These are phyloP conservation scores for Colletes collaris DNA, from an alignment of 2,888 invertebrate species.

Conservation along the genomic window DNA sequence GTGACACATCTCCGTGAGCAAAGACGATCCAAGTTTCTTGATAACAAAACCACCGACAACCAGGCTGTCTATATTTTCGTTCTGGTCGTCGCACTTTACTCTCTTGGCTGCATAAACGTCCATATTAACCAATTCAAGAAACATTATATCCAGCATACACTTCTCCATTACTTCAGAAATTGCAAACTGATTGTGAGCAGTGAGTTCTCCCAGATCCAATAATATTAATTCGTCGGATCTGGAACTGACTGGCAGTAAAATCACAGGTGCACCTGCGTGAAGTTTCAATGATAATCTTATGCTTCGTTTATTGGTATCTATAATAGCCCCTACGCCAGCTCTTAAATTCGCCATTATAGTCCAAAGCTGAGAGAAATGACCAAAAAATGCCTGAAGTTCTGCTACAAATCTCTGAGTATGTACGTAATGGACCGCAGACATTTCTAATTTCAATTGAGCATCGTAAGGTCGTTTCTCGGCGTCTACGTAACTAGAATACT, in stretches of 20 bases:
- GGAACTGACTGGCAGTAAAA: slow-evolving; percentile 93
- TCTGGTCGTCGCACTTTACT: slow-evolving; percentile 70
- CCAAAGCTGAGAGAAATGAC: slow-evolving; percentile 92
- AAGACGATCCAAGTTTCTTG: slow-evolving; percentile 86
- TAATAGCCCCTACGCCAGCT: slow-evolving; percentile 86
- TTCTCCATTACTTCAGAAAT: slow-evolving; percentile 85
- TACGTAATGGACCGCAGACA: slow-evolving; percentile 96
- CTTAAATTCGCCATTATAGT: slow-evolving; percentile 89
- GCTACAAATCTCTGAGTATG: slow-evolving; percentile 97
- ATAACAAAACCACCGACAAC: slow-evolving; percentile 84
- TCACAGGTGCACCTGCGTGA: slow-evolving; percentile 91
- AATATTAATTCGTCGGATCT: slow-evolving; percentile 90
- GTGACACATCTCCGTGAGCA: slow-evolving; percentile 93
- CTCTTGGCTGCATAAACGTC: slow-evolving; percentile 88
- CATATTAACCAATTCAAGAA: slow-evolving; percentile 90
- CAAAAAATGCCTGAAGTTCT: slow-evolving; percentile 94
- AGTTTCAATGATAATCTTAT: slow-evolving; percentile 86
- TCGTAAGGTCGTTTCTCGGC: slow-evolving; percentile 84
- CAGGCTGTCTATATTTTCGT: slow-evolving; percentile 69
- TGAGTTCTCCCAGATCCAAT: slow-evolving; percentile 91
- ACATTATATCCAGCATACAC: slow-evolving; percentile 90
- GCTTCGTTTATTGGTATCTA: slow-evolving; percentile 79
- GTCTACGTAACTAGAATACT: slow-evolving; percentile 86
- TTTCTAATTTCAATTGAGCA: slow-evolving; percentile 89
- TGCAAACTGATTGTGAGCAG: slow-evolving; percentile 90